These are phyloP conservation scores for Mormyrops attenuatus DNA, from an alignment of 2,797 vertebrate genomes.

Conservation along the genomic window DNA sequence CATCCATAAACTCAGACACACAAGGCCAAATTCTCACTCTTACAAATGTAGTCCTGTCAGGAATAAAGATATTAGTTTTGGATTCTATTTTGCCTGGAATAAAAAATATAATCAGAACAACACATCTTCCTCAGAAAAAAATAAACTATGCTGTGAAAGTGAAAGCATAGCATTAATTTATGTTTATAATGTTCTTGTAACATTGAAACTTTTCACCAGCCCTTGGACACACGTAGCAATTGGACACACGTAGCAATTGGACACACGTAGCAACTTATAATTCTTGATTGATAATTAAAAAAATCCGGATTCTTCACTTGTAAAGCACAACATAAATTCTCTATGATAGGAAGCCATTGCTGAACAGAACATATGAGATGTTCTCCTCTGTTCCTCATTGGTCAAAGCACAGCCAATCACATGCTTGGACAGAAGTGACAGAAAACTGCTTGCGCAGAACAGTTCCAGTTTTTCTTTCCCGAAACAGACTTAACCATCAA, in stretches of 20 bases:
- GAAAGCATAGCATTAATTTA: neutral
- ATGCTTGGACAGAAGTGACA: neutral
- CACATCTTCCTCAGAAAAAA: neutral
- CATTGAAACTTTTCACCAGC: neutral
- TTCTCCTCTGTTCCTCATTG: neutral
- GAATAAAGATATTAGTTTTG: conserved; percentile 30
- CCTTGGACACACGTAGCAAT: neutral
- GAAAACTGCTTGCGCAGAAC: neutral
- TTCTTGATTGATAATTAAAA: neutral
- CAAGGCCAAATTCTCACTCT: conserved; percentile 12
- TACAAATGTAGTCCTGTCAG: conserved; percentile 16
- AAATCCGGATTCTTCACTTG: neutral
- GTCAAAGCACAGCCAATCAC: neutral
- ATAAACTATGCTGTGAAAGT: neutral
- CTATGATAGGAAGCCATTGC: neutral
- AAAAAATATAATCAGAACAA: conserved; percentile 1
- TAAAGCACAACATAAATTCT: neutral
- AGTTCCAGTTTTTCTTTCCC: neutral
- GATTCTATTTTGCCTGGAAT: conserved; percentile 17
- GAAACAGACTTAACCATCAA: neutral
- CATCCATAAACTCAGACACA: conserved; percentile 9
- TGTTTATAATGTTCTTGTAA: neutral
- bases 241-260: neutral
- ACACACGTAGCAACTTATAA: neutral
- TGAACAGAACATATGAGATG: neutral